A percentile compares a stretch with the other conserved stretches of the same genome.
Conservation (phyloP, 2,797 vertebrate species). For the Dryobates pubescens region DNA sequence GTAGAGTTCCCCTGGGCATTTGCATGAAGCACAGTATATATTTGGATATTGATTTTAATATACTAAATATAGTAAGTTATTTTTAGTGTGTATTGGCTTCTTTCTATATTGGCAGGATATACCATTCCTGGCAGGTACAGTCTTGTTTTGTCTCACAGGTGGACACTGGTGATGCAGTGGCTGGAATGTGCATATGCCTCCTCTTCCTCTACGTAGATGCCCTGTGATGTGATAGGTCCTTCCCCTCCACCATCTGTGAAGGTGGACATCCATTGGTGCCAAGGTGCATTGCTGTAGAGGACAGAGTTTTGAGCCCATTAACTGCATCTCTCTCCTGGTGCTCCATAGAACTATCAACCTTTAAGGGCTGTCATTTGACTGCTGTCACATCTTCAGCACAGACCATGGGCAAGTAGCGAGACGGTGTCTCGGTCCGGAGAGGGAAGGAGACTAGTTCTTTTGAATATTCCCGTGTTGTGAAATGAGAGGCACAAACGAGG, state of each 20-base stretch:
- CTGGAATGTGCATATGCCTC: neutral
- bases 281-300: neutral
- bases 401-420: neutral
- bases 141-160: neutral
- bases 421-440: no score
- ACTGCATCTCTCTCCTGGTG: neutral
- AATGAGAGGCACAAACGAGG: no score
- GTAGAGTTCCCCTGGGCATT: slow-evolving; percentile 47
- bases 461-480: no score
- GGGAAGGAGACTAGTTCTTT: no score
- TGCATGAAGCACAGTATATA: slow-evolving; percentile 58
- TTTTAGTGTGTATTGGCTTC: slow-evolving; percentile 44
- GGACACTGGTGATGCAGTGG: neutral
- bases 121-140: slow-evolving; percentile 7
- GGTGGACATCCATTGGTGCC: neutral
- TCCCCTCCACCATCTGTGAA: neutral
- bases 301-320: neutral
- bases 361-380: neutral
- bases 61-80: slow-evolving; percentile 13
- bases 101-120: slow-evolving; percentile 20
- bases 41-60: slow-evolving; percentile 75
- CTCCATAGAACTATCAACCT: neutral
- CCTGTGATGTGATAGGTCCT: neutral
- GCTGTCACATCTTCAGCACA: neutral
- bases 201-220: neutral